Base-by-base conservation (phyloP, 1,140 invertebrate species). In the Drosophila persimilis region DNA sequence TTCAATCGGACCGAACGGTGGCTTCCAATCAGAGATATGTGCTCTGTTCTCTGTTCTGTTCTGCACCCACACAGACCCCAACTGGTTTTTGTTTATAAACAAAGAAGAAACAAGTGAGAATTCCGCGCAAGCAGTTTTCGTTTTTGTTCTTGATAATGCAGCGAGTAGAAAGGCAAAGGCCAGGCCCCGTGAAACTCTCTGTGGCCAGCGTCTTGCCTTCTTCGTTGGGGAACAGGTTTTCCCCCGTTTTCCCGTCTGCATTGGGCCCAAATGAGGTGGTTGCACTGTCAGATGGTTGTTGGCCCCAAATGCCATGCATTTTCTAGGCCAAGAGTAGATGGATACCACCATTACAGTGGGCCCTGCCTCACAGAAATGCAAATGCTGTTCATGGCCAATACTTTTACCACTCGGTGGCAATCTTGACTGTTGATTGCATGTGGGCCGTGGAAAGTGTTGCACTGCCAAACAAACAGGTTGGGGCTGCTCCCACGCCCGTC, bases 81-180 rank as follows among this genome's bases (percentile, higher is more conserved):
- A 86, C 83, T 88, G 74, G 83, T 81, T 84, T 59, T 88, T 86
- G 81, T 86, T 86, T 88, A 86, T 83, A 78, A 86, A 80, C 81
- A 86, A 74, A 61, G 54, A 39, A 59, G 56, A 65, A 71, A 67
- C 76, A 70, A 85, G 73, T 59, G 58, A 86, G 63, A 65, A 48
- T 60, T 79, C 73, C 43, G 26, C 29, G 43, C 35, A 66, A 63
- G 62, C 52, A 24, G 66, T 75, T 78, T 65, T 56, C 43, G 13
- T 57, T 62, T 74, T 52, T n/a, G n/a, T 69, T 62, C 66, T 52
- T 35, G 64, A 46, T 39, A 13, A 13, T 39, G 35, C 53, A 51
- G 65, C 15, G 45, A 70, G 64, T 29, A 20, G 41, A 55, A 24
- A 24, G 35, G 13, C 39, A 43, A 9, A 43, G 48, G 45, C 22